Conservation (phyloP, 2,888 invertebrate species). For the Adela reaumurella region DNA sequence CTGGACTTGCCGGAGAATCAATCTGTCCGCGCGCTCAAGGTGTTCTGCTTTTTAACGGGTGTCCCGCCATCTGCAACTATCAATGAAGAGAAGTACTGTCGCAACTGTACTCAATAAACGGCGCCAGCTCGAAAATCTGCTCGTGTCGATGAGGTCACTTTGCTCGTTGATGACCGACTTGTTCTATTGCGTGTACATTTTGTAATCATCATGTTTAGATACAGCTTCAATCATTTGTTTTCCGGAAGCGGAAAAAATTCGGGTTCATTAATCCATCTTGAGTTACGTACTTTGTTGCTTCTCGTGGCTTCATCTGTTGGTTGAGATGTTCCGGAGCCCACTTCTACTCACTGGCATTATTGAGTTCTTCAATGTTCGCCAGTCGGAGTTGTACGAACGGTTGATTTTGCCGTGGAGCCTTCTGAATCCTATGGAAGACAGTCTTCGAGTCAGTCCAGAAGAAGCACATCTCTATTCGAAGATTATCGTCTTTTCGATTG, state of each 20-base stretch:
- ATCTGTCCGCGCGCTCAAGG: too few relatives aligned
- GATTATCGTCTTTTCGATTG: slow-evolving; percentile 7
- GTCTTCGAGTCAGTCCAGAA: slow-evolving; percentile 13
- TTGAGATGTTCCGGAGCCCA: slow-evolving; percentile 13
- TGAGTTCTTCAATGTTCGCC: slow-evolving; percentile 10
- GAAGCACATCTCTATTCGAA: slow-evolving; percentile 2
- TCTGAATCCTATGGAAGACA: slow-evolving; percentile 10
- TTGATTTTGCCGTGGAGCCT: slow-evolving; percentile 6
- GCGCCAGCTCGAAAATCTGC: too few relatives aligned
- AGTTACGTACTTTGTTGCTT: slow-evolving; percentile 1
- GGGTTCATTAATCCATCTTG: slow-evolving; percentile 10
- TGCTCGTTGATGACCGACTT: too few relatives aligned
- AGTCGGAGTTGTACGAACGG: slow-evolving; percentile 10
- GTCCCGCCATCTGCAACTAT: too few relatives aligned
- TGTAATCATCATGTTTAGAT: too few relatives aligned
- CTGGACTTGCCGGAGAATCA: too few relatives aligned
- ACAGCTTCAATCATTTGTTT: slow-evolving; percentile 6
- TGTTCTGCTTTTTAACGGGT: too few relatives aligned
- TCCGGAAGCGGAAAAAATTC: slow-evolving; percentile 7
- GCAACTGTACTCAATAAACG: too few relatives aligned
- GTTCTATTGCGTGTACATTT: too few relatives aligned
- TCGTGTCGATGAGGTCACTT: too few relatives aligned
- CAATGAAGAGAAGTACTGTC: too few relatives aligned
- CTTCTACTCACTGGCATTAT: slow-evolving; percentile 11
- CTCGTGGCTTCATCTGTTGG: slow-evolving; percentile 14